Evolutionary conservation across 2,797 vertebrate genomes (phyloP), one percentile per base, ranked within the genome.

Genomic region (Sitta carolinensis): DNA sequence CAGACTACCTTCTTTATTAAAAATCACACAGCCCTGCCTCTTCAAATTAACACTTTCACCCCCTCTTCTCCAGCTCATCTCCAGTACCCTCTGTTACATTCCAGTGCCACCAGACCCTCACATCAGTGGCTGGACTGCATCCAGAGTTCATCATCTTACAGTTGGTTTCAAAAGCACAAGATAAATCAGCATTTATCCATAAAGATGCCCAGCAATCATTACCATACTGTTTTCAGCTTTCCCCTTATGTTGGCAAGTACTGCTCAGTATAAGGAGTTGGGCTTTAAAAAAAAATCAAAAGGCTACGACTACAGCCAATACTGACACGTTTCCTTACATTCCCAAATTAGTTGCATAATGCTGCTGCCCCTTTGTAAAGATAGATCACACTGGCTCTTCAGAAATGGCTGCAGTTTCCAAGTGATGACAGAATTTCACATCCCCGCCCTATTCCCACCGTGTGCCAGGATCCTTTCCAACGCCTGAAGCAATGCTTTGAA

Each of bases 401-500:
- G 95, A 92, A 84, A 88, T 54, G 93, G 83, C 85, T 94, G 84
- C 83, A 91, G 79, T 63, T 93, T 91, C 94, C 93, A 94, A 91
- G 89, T 5, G 85, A 96, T 95, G 94, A 95, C 93, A 95, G 94
- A 87, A 94, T 93, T 97, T 96, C 87, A 79, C 95, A 92, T 94
- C 91, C 87, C 87, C 67, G 7, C 89, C 91, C 87, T 94, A 86
- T 94, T 94, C 91, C 94, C 80, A 77, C n/a, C 1, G 25, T 88
- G 85, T 70, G 83, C 83, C 80, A 94, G 91, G 84, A 94, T 93
- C 83, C 93, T 93, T 96, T 79, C 94, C 94, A 96, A 84, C 16
- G 94, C 95, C 95, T 90, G 87, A 87, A 96, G 95, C 93, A 87
- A 70, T 18, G 80, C 96, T 97, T 97, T 97, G 94, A 97, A 91